These are phyloP conservation scores for Marmota flaviventris DNA, from an alignment of 2,113 vertebrate genomes.

Conservation along the genomic window DNA sequence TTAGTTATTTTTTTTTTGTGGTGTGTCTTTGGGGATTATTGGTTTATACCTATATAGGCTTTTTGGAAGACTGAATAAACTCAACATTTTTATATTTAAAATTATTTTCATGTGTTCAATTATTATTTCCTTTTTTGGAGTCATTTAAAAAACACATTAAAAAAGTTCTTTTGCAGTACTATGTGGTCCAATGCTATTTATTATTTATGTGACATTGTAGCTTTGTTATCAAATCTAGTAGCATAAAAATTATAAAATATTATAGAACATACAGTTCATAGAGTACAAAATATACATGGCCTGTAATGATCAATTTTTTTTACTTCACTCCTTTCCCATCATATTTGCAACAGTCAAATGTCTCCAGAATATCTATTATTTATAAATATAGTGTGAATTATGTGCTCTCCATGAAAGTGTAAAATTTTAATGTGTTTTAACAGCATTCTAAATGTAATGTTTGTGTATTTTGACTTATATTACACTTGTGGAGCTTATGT, in stretches of 20 bases:
- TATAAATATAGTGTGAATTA: not conserved
- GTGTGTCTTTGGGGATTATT: not conserved
- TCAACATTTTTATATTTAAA: not conserved
- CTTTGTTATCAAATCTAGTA: not conserved
- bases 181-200: not conserved
- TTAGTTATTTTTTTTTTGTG: not conserved
- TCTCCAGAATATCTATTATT: not conserved
- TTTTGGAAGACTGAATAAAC: not conserved
- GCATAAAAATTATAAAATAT: not conserved
- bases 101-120: not conserved
- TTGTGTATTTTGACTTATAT: not conserved
- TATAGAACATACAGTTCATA: not conserved
- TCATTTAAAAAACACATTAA: not conserved
- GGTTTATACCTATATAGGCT: not conserved
- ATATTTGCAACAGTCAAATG: not conserved
- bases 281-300: not conserved
- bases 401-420: not conserved
- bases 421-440: slow-evolving; percentile 5
- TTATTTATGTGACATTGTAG: not conserved
- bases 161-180: not conserved
- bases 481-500: not conserved
- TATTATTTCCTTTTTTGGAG: not conserved
- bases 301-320: not conserved
- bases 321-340: not conserved
- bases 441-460: not conserved